A percentile compares a stretch with the other conserved stretches of the same genome.
These are phyloP conservation scores for Chamaetylas fuelleborni DNA, from an alignment of 2,113 vertebrate genomes.

Conservation along the genomic window DNA sequence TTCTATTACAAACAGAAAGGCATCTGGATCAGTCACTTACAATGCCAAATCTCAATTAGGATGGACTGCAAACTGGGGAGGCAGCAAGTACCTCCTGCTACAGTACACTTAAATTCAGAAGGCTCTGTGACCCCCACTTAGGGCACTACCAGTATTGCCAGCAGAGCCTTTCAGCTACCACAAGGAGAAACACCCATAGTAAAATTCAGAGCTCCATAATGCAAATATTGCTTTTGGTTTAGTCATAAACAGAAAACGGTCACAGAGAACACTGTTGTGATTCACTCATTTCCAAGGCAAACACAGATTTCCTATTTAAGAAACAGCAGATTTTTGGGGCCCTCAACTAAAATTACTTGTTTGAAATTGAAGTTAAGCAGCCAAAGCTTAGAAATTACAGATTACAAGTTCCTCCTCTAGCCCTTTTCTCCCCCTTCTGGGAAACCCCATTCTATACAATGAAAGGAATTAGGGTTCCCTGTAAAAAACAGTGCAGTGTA, in stretches of 20 bases:
- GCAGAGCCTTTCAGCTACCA: not conserved
- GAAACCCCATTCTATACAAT: not conserved
- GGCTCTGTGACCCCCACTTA: not conserved
- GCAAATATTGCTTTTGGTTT: slow-evolving; percentile 9
- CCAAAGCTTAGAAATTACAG: slow-evolving; percentile 25
- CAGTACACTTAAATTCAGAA: not conserved
- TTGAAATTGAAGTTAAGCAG: slow-evolving; percentile 16
- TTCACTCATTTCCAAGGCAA: slow-evolving; percentile 20
- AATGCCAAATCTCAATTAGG: not conserved
- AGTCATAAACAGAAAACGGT: slow-evolving; percentile 21
- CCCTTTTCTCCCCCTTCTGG: not conserved
- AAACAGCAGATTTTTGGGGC: not conserved
- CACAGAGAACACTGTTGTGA: not conserved
- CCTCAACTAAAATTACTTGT: not conserved
- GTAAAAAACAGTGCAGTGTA: not conserved
- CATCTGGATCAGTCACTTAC: not conserved
- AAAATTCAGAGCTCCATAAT: not conserved
- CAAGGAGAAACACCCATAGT: not conserved
- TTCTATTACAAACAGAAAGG: not conserved
- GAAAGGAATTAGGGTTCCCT: not conserved
- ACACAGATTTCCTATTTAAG: not conserved
- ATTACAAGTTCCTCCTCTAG: not conserved
- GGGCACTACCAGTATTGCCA: not conserved
- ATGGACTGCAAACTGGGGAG: not conserved
- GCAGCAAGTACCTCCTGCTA: not conserved